These are phyloP conservation scores for Cheilosia scutellata DNA, from an alignment of 2,888 invertebrate species.

Conservation along the genomic window DNA sequence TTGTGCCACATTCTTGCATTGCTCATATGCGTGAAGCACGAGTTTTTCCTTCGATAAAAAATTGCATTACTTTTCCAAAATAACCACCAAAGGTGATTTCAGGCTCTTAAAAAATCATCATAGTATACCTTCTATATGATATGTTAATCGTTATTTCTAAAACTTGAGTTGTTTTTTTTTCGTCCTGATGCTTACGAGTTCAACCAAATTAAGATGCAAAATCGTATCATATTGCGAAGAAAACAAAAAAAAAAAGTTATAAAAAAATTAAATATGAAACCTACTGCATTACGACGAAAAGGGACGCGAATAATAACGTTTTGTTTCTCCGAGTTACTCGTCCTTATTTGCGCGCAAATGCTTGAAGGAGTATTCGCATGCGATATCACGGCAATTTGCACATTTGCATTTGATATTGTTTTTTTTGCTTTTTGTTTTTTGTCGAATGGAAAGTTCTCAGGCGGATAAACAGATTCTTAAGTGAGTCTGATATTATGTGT, in stretches of 20 bases:
- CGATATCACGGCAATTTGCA: constrained; percentile 65
- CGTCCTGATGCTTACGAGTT: constrained; percentile 9
- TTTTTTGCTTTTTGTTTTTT: not conserved
- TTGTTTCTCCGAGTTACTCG: constrained; percentile 16
- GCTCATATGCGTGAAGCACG: not conserved
- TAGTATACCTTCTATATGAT: not conserved
- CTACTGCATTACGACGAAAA: constrained; percentile 4
- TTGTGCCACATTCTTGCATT: constrained; percentile 24
- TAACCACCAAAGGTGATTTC: constrained; percentile 69
- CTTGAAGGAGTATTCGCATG: constrained; percentile 41
- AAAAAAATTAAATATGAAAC: constrained; percentile 65
- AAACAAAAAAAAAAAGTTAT: constrained; percentile 6
- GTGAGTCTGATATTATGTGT: constrained; percentile 34
- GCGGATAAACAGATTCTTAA: constrained; percentile 57
- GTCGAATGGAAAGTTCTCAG: constrained; percentile 26
- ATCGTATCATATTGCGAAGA: constrained; percentile 56
- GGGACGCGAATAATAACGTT: constrained; percentile 26
- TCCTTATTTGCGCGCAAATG: constrained; percentile 40
- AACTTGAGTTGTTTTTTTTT: constrained; percentile 21
- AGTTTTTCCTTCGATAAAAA: constrained; percentile 40
- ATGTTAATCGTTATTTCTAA: constrained; percentile 10
- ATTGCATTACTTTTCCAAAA: no score
- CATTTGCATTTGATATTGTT: constrained; percentile 70
- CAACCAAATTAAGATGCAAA: constrained; percentile 52
- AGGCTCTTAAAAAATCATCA: constrained; percentile 56